Evolutionary conservation across 2,797 vertebrate species (phyloP), one percentile per base, ranked within the genome.

Genomic region (Bryconaethiops microstoma): DNA sequence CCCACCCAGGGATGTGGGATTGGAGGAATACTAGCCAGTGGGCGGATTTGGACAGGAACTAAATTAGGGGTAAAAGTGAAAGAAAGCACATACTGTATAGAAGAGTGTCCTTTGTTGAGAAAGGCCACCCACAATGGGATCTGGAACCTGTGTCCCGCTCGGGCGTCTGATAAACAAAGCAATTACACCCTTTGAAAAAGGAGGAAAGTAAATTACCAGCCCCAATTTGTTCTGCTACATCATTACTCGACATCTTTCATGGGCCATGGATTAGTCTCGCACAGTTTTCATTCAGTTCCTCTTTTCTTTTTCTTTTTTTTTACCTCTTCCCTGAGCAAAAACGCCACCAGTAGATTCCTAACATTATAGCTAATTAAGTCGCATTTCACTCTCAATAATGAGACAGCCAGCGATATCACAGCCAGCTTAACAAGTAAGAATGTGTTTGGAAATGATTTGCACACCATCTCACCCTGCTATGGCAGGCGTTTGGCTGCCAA

Each of bases 311-410:
- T 10, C 5, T 45, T 65, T 89, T 89, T 91, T 86, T 82, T 65
- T 65, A 19, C 63, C 63, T 40, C 23, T 29, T 74, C 59, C 21
- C 82, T 84, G 84, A 85, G 85, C 79, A 87, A 91, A 90, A 92
- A 89, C 83, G 90, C 82, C 89, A 88, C 87, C 80, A 70, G 87
- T 88, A 90, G 91, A 78, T 40, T 78, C 60, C 71, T 79, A 87
- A 90, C 89, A 86, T 87, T 88, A 81, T 50, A 19, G 89, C 88
- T 93, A 93, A 94, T 94, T 90, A 92, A 92, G 90, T 90, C 90
- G 91, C 91, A 90, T 91, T 92, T 92, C 91, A 91, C 88, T 88
- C 92, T 90, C 91, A 92, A 90, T 92, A 91, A 91, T 81, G 79
- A 90, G 57, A 57, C 70, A 52, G 76, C 60, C 62, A 16, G 67